These are phyloP conservation scores for Carollia perspicillata DNA, from an alignment of 2,113 vertebrate genomes.

Conservation along the genomic window DNA sequence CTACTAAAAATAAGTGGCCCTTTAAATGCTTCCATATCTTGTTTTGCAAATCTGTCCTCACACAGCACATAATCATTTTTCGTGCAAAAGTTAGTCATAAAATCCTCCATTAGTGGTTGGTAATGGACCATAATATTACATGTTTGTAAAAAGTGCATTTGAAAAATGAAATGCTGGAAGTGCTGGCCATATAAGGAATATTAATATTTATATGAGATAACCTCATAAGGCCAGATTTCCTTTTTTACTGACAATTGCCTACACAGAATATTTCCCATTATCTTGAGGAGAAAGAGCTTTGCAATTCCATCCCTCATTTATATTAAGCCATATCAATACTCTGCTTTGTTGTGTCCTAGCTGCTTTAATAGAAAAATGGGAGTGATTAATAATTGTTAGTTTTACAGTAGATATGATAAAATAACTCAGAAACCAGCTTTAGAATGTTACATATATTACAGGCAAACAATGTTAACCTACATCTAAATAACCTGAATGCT, in stretches of 20 bases:
- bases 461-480: background rate
- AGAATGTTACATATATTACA: background rate
- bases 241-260: constrained; percentile 10
- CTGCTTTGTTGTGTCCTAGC: background rate
- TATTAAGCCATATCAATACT: constrained; percentile 31
- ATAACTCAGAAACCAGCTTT: constrained; percentile 19
- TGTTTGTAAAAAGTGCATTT: constrained; percentile 41
- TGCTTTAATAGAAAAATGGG: constrained; percentile 55
- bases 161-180: constrained; percentile 47
- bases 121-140: constrained; percentile 48
- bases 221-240: background rate
- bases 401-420: constrained; percentile 29
- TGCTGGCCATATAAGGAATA: constrained; percentile 25
- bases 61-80: constrained; percentile 14
- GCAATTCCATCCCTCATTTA: background rate
- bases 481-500: background rate
- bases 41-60: constrained; percentile 51
- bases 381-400: constrained; percentile 47
- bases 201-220: constrained; percentile 42
- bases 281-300: background rate
- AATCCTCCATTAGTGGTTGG: constrained; percentile 61
- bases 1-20: constrained; percentile 38
- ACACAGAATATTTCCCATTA: constrained; percentile 39
- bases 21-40: constrained; percentile 57
- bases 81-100: constrained; percentile 44